A percentile compares a stretch with the other conserved stretches of the same genome.
Evolutionary conservation across 2,888 invertebrate genomes (phyloP).

Genomic region (Chromoteleia sp.): DNA sequence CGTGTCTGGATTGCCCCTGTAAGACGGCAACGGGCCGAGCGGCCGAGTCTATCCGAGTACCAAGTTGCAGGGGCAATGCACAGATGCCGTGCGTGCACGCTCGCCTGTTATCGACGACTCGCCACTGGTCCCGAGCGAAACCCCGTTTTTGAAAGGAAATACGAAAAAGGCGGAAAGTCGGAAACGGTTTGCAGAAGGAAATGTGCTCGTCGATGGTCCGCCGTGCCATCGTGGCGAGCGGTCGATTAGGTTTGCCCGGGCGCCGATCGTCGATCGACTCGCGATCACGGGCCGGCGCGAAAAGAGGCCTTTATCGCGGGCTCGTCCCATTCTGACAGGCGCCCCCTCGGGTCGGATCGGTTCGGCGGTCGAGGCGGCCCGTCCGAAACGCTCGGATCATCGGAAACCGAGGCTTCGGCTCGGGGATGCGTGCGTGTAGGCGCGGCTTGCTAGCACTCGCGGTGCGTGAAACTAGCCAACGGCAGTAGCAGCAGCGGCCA

Average conservation of each 20-base stretch:
- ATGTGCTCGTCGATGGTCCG: background rate
- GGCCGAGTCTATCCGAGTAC: slow-evolving; percentile 65
- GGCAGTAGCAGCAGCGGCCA: slow-evolving; percentile 18
- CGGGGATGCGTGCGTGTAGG: slow-evolving; percentile 49
- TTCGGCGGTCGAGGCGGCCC: background rate
- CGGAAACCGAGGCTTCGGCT: no score
- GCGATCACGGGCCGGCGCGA: background rate
- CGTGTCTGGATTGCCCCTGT: slow-evolving; percentile 56
- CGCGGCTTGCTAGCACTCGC: slow-evolving; percentile 58
- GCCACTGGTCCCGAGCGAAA: slow-evolving; percentile 12
- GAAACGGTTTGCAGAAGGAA: background rate
- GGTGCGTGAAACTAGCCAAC: slow-evolving; percentile 30
- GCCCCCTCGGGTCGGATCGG: slow-evolving; percentile 1
- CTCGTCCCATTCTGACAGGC: slow-evolving; percentile 3
- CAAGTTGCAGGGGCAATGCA: slow-evolving; percentile 68
- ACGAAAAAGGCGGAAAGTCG: slow-evolving; percentile 4
- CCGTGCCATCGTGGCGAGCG: background rate
- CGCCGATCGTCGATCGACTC: background rate
- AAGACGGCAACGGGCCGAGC: slow-evolving; percentile 65
- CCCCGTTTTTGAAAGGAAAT: slow-evolving; percentile 4
- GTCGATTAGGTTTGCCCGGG: background rate
- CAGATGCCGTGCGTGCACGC: slow-evolving; percentile 70
- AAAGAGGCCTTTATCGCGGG: background rate
- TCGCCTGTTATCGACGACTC: slow-evolving; percentile 66
- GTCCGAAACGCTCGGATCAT: no score